phyloP scores from a whole-genome alignment of 2,797 vertebrate genomes.

The Rhodeus uyekii region DNA sequence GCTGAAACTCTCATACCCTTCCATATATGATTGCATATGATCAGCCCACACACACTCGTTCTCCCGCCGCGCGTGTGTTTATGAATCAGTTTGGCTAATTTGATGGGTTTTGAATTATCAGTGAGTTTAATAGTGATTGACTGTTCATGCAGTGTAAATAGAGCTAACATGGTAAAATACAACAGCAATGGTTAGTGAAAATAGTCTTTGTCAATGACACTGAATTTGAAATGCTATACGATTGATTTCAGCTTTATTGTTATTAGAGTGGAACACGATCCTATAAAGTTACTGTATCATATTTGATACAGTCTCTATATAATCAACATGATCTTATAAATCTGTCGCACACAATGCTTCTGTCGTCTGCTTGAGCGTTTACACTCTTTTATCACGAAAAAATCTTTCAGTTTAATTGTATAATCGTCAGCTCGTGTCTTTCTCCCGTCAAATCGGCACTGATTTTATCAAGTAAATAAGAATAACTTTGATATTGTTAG shows the following conservation, averaged over 20 bases:
- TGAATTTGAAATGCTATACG: background rate
- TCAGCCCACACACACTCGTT: background rate
- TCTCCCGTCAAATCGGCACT: background rate
- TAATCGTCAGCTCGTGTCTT: background rate
- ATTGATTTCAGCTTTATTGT: background rate
- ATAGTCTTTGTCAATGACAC: background rate
- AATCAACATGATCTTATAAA: background rate
- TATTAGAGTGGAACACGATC: background rate
- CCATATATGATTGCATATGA: background rate
- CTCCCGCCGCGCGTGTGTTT: background rate
- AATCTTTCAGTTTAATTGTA: background rate
- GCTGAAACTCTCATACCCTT: background rate
- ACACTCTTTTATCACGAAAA: background rate
- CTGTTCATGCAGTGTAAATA: background rate
- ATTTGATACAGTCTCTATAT: background rate
- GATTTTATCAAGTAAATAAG: background rate
- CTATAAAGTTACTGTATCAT: background rate
- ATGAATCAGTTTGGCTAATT: background rate
- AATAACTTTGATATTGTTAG: background rate
- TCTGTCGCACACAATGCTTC: background rate
- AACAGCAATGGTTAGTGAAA: background rate
- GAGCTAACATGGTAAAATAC: background rate
- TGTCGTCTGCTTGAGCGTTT: background rate
- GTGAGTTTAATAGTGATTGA: background rate
- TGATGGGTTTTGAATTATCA: background rate